Conservation (phyloP, 2,888 invertebrate species). For the Noctua janthina region DNA sequence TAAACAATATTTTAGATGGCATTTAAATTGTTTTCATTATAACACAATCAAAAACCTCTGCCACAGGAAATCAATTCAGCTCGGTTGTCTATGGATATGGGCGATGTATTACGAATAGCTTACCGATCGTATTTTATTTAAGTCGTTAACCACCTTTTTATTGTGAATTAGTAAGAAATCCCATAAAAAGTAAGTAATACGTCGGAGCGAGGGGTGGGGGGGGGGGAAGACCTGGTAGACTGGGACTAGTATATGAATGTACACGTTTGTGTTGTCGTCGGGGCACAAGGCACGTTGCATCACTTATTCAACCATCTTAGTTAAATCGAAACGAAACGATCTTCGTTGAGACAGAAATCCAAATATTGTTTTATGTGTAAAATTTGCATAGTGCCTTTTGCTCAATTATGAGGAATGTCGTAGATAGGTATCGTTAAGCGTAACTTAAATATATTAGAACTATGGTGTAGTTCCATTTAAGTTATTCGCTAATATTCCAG, state of each 20-base stretch:
- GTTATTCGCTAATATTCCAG: slow-evolving; percentile 68
- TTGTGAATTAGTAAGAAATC: slow-evolving; percentile 53
- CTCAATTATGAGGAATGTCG: slow-evolving; percentile 84
- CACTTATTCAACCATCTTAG: slow-evolving; percentile 72
- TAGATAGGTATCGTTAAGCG: slow-evolving; percentile 79
- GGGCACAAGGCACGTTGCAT: slow-evolving; percentile 88
- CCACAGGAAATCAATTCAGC: slow-evolving; percentile 66
- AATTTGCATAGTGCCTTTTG: slow-evolving; percentile 89
- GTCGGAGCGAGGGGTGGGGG: slow-evolving; percentile 38
- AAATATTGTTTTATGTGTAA: slow-evolving; percentile 82
- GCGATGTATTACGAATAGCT: slow-evolving; percentile 72
- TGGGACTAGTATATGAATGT: slow-evolving; percentile 51
- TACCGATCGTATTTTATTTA: slow-evolving; percentile 74
- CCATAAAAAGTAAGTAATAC: slow-evolving; percentile 52
- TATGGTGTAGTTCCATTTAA: slow-evolving; percentile 74
- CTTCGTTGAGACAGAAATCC: slow-evolving; percentile 79
- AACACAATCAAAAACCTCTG: slow-evolving; percentile 74
- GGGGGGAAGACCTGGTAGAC: slow-evolving; percentile 37
- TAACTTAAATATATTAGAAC: slow-evolving; percentile 77
- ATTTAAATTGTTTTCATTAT: slow-evolving; percentile 63
- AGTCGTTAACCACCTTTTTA: slow-evolving; percentile 63
- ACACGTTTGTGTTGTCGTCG: slow-evolving; percentile 67
- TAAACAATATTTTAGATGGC: slow-evolving; percentile 51
- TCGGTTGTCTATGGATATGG: slow-evolving; percentile 72
- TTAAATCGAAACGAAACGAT: slow-evolving; percentile 72